These are phyloP conservation scores for Scytalopus superciliaris DNA, from an alignment of 2,113 vertebrate genomes.

Conservation along the genomic window DNA sequence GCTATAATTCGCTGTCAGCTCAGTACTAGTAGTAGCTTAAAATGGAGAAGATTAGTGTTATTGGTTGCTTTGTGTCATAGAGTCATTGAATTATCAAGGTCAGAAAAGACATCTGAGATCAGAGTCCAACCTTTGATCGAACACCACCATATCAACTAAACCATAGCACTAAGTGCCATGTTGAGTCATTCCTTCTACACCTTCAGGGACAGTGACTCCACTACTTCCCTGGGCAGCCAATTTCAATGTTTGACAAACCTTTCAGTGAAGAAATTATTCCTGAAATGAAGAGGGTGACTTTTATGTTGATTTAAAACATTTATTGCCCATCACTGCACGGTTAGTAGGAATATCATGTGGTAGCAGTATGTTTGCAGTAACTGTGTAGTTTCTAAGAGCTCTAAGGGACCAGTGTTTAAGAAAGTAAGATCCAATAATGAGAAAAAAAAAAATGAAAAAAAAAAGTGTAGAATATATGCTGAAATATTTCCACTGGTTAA, in stretches of 20 bases:
- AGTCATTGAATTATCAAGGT: not conserved
- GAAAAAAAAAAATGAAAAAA: not conserved
- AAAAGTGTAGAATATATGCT: not conserved
- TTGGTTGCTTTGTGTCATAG: not conserved
- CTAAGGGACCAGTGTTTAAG: not conserved
- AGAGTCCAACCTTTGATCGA: not conserved
- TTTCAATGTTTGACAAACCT: not conserved
- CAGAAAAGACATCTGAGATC: not conserved
- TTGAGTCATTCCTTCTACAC: not conserved
- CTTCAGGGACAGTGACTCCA: not conserved
- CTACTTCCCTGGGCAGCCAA: not conserved
- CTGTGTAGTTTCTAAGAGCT: not conserved
- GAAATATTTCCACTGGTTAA: not conserved
- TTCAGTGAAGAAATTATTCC: not conserved
- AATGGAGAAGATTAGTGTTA: not conserved
- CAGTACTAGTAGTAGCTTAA: not conserved
- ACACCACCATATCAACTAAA: not conserved
- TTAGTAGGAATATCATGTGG: not conserved
- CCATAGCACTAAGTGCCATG: not conserved
- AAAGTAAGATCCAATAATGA: not conserved
- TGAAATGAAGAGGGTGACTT: not conserved
- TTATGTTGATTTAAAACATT: not conserved
- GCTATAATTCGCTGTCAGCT: not conserved
- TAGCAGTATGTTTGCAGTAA: not conserved
- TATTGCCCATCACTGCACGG: not conserved